Evolutionary conservation across 35 echinoderm and acorn worm species (phyloP).

Genomic region (Ophioderma brevispina): DNA sequence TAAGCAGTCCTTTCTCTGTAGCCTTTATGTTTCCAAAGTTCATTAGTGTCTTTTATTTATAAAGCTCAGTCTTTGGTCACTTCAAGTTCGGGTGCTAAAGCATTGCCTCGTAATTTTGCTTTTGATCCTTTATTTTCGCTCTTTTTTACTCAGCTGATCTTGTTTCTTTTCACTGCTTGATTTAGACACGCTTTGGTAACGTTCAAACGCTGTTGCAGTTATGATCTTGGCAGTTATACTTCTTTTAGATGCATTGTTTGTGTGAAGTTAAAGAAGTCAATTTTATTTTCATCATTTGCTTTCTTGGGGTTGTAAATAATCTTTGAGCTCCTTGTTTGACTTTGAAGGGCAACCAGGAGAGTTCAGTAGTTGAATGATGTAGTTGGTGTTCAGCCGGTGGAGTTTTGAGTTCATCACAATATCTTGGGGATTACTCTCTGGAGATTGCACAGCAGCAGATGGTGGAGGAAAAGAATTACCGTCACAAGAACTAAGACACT

Average conservation of each 20-base stretch:
- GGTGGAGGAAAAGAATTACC: too few species aligned
- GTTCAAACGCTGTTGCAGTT: conserved; percentile 11
- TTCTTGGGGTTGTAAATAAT: background rate
- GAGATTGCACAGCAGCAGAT: too few species aligned
- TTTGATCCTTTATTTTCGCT: conserved; percentile 20
- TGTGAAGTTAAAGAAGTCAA: background rate
- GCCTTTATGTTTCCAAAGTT: background rate
- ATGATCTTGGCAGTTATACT: background rate
- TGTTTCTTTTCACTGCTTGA: conserved; percentile 54
- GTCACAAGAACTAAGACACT: too few species aligned
- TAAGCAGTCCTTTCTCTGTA: background rate
- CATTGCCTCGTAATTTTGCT: conserved; percentile 30
- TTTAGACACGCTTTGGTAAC: conserved; percentile 30
- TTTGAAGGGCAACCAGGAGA: background rate
- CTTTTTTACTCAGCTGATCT: background rate
- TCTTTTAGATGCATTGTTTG: background rate
- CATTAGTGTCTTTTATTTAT: conserved; percentile 19
- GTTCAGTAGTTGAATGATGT: too few species aligned
- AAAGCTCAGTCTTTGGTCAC: conserved; percentile 7
- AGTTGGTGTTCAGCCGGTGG: too few species aligned
- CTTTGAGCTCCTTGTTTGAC: background rate
- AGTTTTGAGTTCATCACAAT: too few species aligned
- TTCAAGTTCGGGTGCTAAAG: conserved; percentile 28
- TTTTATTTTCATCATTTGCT: background rate
- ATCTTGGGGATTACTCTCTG: too few species aligned